Evolutionary conservation across 2,797 vertebrate species (phyloP).

Genomic region (Allenopithecus nigroviridis): DNA sequence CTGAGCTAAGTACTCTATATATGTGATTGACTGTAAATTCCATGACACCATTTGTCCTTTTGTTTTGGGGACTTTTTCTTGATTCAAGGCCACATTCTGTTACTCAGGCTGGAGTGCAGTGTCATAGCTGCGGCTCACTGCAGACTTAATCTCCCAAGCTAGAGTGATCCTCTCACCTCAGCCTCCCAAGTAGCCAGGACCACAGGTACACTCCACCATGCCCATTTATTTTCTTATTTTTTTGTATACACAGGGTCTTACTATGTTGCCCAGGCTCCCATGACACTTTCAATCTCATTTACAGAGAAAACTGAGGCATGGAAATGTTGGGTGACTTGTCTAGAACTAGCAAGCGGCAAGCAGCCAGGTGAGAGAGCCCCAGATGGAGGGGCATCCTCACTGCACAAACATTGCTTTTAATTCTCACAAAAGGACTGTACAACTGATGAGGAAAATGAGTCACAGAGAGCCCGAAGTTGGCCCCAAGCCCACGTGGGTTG

Average conservation of each 20-base stretch:
- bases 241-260: neutral
- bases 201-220: neutral
- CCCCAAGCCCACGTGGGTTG: neutral
- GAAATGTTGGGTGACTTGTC: neutral
- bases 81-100: neutral
- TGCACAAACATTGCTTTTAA: neutral
- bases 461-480: neutral
- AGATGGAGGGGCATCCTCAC: neutral
- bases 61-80: neutral
- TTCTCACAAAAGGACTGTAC: neutral
- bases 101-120: neutral
- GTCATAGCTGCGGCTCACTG: neutral
- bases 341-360: neutral
- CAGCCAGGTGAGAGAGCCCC: neutral
- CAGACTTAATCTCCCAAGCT: neutral
- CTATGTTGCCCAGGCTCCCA: neutral
- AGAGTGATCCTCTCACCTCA: neutral
- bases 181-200: neutral
- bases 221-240: neutral
- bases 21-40: fast-evolving
- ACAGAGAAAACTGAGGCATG: neutral
- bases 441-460: neutral
- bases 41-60: neutral
- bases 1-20: neutral
- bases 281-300: neutral